These are phyloP conservation scores for Gryllus longicercus DNA, from an alignment of 2,888 invertebrate species.

Conservation along the genomic window DNA sequence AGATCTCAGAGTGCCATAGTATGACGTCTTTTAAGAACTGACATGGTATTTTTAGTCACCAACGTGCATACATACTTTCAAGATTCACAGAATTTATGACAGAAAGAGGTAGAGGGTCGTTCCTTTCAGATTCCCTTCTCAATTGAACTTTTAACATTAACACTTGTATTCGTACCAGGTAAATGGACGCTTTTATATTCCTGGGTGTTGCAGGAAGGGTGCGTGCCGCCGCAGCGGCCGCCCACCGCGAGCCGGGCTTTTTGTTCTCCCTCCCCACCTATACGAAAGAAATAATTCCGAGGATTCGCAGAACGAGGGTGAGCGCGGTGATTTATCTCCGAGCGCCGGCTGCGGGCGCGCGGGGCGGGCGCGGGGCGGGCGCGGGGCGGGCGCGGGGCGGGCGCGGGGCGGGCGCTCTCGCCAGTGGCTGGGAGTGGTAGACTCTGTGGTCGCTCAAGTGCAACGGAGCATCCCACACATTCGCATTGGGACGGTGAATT, in stretches of 20 bases:
- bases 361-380: not conserved
- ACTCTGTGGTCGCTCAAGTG: too few relatives aligned
- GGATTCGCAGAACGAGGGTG: slow-evolving; percentile 3
- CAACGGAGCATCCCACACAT: too few relatives aligned
- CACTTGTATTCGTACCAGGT: not conserved
- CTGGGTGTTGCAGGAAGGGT: not conserved
- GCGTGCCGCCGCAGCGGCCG: not conserved
- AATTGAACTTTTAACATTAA: not conserved
- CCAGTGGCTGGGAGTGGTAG: too few relatives aligned
- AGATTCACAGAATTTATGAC: too few relatives aligned
- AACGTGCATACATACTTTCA: too few relatives aligned
- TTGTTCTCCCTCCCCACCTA: not conserved
- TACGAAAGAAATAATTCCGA: not conserved
- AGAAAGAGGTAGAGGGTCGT: too few relatives aligned
- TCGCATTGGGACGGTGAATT: too few relatives aligned
- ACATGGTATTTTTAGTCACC: too few relatives aligned
- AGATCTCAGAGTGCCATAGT: too few relatives aligned
- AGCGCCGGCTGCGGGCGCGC: not conserved
- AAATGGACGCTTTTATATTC: not conserved
- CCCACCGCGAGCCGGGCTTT: not conserved
- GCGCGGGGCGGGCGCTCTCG: not conserved
- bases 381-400: not conserved
- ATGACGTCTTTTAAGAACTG: too few relatives aligned
- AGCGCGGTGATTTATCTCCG: not conserved
- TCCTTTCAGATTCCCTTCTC: too few relatives aligned